phyloP scores from a whole-genome alignment of 64 coral and sea anemone species.

The Pocillopora damicornis region DNA sequence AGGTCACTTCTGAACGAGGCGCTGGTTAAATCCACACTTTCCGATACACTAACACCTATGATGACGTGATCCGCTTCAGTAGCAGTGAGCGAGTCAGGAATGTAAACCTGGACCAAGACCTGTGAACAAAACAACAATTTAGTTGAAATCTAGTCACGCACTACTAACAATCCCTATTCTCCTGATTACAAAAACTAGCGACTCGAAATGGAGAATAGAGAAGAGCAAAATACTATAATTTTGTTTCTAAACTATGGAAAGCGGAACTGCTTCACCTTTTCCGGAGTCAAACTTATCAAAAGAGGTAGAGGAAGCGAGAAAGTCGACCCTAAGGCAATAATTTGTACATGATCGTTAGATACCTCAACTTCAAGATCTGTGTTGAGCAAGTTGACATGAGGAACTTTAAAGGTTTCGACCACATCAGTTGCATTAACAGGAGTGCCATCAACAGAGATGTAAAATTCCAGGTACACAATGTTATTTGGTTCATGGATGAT shows the following conservation, averaged over 20 bases:
- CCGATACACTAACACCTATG: constrained; percentile 27
- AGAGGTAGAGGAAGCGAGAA: background rate
- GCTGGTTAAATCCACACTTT: constrained; percentile 36
- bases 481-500: constrained; percentile 44
- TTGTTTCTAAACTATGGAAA: too few relatives aligned
- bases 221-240: too few relatives aligned
- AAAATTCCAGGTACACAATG: constrained; percentile 61
- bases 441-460: constrained; percentile 31
- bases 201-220: background rate
- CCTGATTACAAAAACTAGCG: background rate
- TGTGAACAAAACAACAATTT: background rate
- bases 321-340: background rate
- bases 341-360: background rate
- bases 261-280: too few relatives aligned
- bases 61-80: constrained; percentile 50
- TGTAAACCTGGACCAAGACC: constrained; percentile 76
- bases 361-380: constrained; percentile 47
- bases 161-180: background rate
- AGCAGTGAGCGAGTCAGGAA: constrained; percentile 51
- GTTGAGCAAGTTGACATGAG: constrained; percentile 32
- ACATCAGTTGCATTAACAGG: constrained; percentile 33
- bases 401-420: constrained; percentile 62
- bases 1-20: constrained; percentile 35
- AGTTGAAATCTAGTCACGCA: background rate
- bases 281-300: too few relatives aligned